These are phyloP conservation scores for Lepus europaeus DNA, from an alignment of 2,113 vertebrate species.

Conservation along the genomic window DNA sequence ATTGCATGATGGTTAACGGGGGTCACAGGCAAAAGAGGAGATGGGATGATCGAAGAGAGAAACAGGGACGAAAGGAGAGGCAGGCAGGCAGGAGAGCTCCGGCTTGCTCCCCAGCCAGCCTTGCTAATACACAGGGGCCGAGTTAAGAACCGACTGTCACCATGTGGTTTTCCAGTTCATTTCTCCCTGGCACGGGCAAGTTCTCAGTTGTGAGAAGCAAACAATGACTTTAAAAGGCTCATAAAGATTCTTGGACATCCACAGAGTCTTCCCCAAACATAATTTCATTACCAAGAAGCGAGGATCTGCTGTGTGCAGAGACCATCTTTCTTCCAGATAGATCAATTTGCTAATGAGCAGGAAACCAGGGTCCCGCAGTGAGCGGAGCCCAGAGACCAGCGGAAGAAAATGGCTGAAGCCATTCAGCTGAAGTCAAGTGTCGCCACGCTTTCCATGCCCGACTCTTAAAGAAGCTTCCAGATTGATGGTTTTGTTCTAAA, in stretches of 20 bases:
- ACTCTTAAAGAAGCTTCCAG: neutral
- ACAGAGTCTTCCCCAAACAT: conserved; percentile 43
- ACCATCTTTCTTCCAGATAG: conserved; percentile 42
- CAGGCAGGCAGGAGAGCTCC: neutral
- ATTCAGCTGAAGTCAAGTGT: neutral
- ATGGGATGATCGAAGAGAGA: neutral
- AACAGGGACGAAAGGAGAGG: neutral
- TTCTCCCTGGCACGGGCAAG: conserved; percentile 11
- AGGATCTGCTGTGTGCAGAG: neutral
- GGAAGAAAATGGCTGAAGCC: neutral
- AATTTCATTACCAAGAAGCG: conserved; percentile 49
- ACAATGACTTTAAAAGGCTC: conserved; percentile 65
- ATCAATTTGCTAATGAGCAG: conserved; percentile 54
- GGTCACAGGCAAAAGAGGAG: neutral
- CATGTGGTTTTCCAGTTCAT: conserved; percentile 59
- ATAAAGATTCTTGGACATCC: conserved; percentile 65
- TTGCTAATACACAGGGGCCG: neutral
- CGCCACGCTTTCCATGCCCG: neutral
- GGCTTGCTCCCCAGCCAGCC: neutral
- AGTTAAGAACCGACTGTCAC: conserved; percentile 39
- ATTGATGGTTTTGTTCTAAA: neutral
- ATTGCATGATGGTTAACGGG: neutral
- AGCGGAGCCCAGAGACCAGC: neutral
- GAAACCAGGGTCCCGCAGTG: neutral
- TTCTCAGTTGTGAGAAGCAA: conserved; percentile 64